Evolutionary conservation across 2,797 vertebrate species (phyloP), one percentile per base, ranked within the genome.

Genomic region (Characodon lateralis): DNA sequence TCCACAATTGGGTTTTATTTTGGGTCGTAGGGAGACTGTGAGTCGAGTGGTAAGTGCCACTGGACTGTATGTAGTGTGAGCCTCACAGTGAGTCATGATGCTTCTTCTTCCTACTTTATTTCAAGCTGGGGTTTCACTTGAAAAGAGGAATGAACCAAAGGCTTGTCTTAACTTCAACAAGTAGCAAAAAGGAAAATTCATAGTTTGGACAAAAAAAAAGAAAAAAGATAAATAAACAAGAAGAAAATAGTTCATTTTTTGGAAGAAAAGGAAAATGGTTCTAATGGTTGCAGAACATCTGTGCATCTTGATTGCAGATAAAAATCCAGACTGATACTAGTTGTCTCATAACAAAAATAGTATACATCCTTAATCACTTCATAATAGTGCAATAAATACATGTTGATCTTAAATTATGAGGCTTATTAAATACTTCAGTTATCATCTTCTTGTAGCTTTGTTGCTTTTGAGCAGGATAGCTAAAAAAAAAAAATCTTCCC

Each of bases 41-140:
- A 88, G 84, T 50, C 83, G 85, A 93, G 85, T 87, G 85, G 43
- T 65, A 56, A 78, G 71, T 3, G 8, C 13, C 24, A 50, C 59
- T 50, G 53, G 61, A 74, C 66, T 76, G 35, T 50, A 31, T 24
- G 73, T 78, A 18, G 24, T 65, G 18, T 58, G 35, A 39, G 63
- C 20, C 8, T 66, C 18, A 4, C 71, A 66, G 48, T 82, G 51
- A 77, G 71, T 41, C 61, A 78, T 81, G 83, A 75, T 80, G 59
- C n/a, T 51, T 59, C 65, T 75, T 66, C 71, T 74, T 80, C 28
- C 61, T 73, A 61, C 69, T 78, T 56, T 77, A 65, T 72, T 65
- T 84, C 82, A 81, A 46, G 80, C 39, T 39, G 46, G 18, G 72
- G 48, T 56, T 55, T 79, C 71, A 85, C 61, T 20, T 35, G 50